Base-by-base conservation (phyloP, 2,888 invertebrate genomes). In the Abrostola tripartita region DNA sequence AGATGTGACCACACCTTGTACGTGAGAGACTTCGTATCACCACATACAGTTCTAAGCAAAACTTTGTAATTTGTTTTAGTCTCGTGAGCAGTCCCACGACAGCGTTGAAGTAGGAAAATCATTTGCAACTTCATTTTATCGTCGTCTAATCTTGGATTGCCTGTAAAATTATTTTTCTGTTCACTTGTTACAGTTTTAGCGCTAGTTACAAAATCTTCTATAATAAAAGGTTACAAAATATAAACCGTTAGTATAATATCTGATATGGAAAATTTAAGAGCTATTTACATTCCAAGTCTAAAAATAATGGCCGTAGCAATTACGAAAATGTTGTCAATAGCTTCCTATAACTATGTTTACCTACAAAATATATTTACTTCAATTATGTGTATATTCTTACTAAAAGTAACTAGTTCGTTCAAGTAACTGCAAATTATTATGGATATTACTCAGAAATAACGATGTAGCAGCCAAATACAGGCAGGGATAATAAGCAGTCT, bases 1-100 rank as follows among this genome's bases (percentile, higher is more conserved):
- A n/a, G n/a, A 68, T 68, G 44, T 37, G n/a, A 50, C 49, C 56
- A 36, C 52, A 55, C 36, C n/a, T 40, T 14, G 41, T 36, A 36
- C 38, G 50, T 74, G 61, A 37, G 49, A 42, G 42, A 38, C 12
- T 52, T n/a, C 51, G 65, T 7, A 42, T 52, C 42, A 55, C 71
- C 65, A 5, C 76, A 58, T 47, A 0, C 47, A 71, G 76, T 76
- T 71, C 36, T 41, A 24, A 5, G 12, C 37, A 51, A 49, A 71
- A 76, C 65, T 76, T 54, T 37, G 53, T 71, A 76, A 71, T 76
- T 71, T 76, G 76, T 71, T 71, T 35, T 42, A 71, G 71, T 64
- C 72, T 56, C 52, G 64, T 58, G 47, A 52, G 41, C 51, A 41
- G 51, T 51, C 51, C n/a, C 52, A 40, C 11, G 14, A 24, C 24